Evolutionary conservation across 2,888 invertebrate genomes (phyloP), one percentile per base, ranked within the genome.

Genomic region (Sminthurides aquaticus): DNA sequence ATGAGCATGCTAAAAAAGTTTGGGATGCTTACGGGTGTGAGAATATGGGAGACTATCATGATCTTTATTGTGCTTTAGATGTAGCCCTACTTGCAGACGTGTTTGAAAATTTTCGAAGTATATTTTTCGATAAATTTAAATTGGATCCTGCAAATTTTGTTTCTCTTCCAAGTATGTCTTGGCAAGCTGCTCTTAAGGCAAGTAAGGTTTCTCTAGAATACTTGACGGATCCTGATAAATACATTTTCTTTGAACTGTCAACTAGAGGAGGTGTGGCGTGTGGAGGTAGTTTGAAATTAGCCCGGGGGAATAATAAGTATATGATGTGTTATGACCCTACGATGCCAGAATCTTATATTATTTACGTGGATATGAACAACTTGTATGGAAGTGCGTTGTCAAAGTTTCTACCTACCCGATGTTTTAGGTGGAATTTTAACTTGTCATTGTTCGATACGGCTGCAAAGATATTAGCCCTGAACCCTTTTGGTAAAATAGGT

Each of bases 361-460:
- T 43, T 5, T 48, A 26, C 18, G 8, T 65, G 29, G 77, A 77
- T 65, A 75, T 74, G 2, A 77, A 76, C 59, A 77, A 76, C 66
- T 75, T 71, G 34, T 72, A 66, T n/a, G 65, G 66, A 18, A 25
- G 62, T 62, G 70, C 71, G 5, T 74, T 75, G 75, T 67, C 62
- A 22, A 64, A 75, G 49, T 66, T 59, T 57, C 61, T 78, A 20
- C 78, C 78, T 25, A 61, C 59, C 18, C 63, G 65, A n/a, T 63
- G 66, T 22, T 78, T 77, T 68, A 64, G 72, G 60, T 78, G 77
- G 76, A 29, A 74, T 22, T n/a, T n/a, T n/a, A n/a, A n/a, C n/a
- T n/a, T n/a, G n/a, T 55, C 34, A 65, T 64, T 54, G 18, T 57
- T 63, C 28, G 28, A 66, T 29, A 58, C 28, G 15, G 29, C 60